Conservation (phyloP, 2,113 vertebrate species). For the Gymnocephalus cernua region DNA sequence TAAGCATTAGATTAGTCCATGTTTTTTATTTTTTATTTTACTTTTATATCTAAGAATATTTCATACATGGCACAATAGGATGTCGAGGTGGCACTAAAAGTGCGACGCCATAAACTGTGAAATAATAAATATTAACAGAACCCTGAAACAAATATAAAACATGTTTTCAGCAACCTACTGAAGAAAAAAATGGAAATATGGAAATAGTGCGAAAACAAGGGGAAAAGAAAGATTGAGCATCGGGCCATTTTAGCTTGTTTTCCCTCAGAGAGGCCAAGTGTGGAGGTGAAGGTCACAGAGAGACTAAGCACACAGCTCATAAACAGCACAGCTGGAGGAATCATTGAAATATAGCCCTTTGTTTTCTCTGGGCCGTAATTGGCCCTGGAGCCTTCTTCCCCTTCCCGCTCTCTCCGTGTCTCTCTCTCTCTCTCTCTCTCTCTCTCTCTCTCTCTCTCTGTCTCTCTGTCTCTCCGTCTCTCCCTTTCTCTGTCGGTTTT, state of each 20-base stretch:
- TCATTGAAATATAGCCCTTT: conserved; percentile 83
- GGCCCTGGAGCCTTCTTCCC: conserved; percentile 78
- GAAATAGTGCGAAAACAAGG: conserved; percentile 68
- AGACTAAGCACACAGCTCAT: conserved; percentile 83
- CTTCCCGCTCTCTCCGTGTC: conserved; percentile 59
- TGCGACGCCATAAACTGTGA: conserved; percentile 74
- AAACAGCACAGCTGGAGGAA: conserved; percentile 84
- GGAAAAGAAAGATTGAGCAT: conserved; percentile 80
- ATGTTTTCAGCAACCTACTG: conserved; percentile 45
- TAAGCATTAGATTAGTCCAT: conserved; percentile 90
- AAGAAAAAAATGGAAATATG: conserved; percentile 37
- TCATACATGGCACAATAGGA: conserved; percentile 87
- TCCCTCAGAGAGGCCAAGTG: conserved; percentile 81
- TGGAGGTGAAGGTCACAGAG: conserved; percentile 82
- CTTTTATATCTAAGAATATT: conserved; percentile 87
- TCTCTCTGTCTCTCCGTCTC: conserved; percentile 6
- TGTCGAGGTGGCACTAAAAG: conserved; percentile 87
- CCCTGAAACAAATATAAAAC: conserved; percentile 67
- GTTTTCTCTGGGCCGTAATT: conserved; percentile 82
- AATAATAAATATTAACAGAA: conserved; percentile 66
- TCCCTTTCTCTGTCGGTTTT: conserved; percentile 72
- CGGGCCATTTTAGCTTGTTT: conserved; percentile 81
- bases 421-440: conserved; percentile 12
- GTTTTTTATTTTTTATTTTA: conserved; percentile 77
- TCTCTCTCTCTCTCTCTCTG: conserved; percentile 1